These are phyloP conservation scores for Nerophis lumbriciformis DNA, from an alignment of 2,113 vertebrate genomes.

Conservation along the genomic window DNA sequence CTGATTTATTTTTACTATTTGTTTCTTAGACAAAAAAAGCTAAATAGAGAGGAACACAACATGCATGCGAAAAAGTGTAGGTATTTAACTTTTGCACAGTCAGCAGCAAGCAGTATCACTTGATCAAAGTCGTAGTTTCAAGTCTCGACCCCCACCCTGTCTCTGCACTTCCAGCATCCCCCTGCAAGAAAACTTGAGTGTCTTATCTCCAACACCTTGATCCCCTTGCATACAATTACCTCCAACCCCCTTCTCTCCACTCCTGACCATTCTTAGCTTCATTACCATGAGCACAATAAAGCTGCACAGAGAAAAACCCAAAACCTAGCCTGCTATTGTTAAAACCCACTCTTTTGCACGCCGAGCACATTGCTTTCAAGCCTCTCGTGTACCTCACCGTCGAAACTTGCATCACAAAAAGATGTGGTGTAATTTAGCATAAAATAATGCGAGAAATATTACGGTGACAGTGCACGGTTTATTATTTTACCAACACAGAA, in stretches of 20 bases:
- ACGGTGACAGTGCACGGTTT: constrained; percentile 32
- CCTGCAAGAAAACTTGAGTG: constrained; percentile 37
- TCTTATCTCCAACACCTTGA: constrained; percentile 60
- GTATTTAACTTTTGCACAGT: not conserved
- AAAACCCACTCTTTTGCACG: not conserved
- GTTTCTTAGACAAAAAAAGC: not conserved
- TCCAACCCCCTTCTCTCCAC: constrained; percentile 20
- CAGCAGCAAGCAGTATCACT: not conserved
- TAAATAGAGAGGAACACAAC: not conserved
- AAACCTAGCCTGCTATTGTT: not conserved
- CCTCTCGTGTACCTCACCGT: not conserved
- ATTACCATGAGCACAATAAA: constrained; percentile 63
- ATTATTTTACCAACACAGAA: constrained; percentile 35
- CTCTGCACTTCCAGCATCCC: constrained; percentile 7
- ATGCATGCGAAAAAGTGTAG: too few species aligned
- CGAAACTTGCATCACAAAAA: not conserved
- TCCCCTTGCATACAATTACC: constrained; percentile 62
- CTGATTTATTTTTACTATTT: not conserved
- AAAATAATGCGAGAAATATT: not conserved
- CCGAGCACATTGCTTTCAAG: not conserved
- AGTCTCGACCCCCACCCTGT: not conserved
- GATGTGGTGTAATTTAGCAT: not conserved
- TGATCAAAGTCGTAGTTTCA: constrained; percentile 6
- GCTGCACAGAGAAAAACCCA: constrained; percentile 4
- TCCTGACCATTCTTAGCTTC: constrained; percentile 31